Evolutionary conservation across 2,888 invertebrate species (phyloP).

Genomic region (Amorpha juglandis): DNA sequence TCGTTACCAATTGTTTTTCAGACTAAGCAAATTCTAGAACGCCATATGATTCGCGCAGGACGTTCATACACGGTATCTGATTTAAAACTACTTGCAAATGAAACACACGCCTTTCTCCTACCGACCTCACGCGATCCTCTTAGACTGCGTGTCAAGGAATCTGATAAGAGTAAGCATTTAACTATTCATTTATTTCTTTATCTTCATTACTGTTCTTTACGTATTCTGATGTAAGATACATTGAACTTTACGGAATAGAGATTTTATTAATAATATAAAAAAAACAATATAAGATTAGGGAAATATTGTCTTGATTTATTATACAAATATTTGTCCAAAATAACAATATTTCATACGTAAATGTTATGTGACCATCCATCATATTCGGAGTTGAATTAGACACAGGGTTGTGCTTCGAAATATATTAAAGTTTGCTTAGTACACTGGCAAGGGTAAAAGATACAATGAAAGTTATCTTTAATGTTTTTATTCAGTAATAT

Average conservation of each 20-base stretch:
- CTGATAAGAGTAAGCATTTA: conserved; percentile 85
- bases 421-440: conserved; percentile 10
- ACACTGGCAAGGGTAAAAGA: background rate
- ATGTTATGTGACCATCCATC: conserved; percentile 11
- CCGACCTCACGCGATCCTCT: conserved; percentile 90
- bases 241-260: background rate
- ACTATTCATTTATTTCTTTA: conserved; percentile 48
- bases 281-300: no score
- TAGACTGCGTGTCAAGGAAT: conserved; percentile 89
- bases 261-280: background rate
- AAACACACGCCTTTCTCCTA: conserved; percentile 86
- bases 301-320: conserved; percentile 24
- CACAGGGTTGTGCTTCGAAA: conserved; percentile 8
- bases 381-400: conserved; percentile 13
- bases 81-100: conserved; percentile 88
- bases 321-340: background rate
- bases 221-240: background rate
- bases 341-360: conserved; percentile 1
- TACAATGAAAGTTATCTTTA: background rate
- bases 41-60: conserved; percentile 93
- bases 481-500: background rate
- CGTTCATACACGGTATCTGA: conserved; percentile 92
- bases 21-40: conserved; percentile 92
- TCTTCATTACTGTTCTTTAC: conserved; percentile 17
- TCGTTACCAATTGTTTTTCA: conserved; percentile 66